Conservation (phyloP, 2,797 vertebrate species). For the Chelon labrosus region DNA sequence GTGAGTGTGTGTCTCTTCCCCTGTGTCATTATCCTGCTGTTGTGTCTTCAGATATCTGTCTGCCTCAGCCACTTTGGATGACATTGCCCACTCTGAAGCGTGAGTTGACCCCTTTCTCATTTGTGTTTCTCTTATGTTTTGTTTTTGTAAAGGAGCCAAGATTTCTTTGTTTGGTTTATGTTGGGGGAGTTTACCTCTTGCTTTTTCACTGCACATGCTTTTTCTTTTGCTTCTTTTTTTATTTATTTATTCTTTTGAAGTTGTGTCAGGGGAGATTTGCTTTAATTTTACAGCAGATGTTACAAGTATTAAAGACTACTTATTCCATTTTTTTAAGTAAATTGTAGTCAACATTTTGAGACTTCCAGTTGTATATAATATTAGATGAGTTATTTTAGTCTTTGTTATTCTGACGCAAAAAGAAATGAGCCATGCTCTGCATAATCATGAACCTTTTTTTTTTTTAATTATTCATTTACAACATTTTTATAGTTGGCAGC, state of each 20-base stretch:
- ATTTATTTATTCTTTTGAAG: not conserved
- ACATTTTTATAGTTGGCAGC: too few relatives aligned
- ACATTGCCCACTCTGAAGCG: slow-evolving; percentile 91
- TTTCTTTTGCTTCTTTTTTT: slow-evolving; percentile 12
- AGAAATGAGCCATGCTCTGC: too few relatives aligned
- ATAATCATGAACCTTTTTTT: too few relatives aligned
- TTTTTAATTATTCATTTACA: too few relatives aligned
- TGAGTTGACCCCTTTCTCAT: slow-evolving; percentile 85
- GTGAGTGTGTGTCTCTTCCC: slow-evolving; percentile 59
- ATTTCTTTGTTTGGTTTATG: slow-evolving; percentile 49
- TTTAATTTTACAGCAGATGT: not conserved
- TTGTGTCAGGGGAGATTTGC: not conserved
- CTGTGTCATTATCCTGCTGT: slow-evolving; percentile 82
- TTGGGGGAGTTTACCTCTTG: slow-evolving; percentile 1
- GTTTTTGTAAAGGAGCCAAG: slow-evolving; percentile 39
- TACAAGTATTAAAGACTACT: not conserved
- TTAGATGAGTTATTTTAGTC: too few relatives aligned
- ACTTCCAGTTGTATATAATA: not conserved
- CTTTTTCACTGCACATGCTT: not conserved
- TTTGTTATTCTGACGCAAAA: too few relatives aligned
- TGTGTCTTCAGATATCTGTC: slow-evolving; percentile 94
- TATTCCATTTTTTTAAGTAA: not conserved
- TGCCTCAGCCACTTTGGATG: slow-evolving; percentile 93
- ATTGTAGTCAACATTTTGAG: not conserved
- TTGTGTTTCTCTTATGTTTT: slow-evolving; percentile 43